phyloP scores from a whole-genome alignment of 1,140 invertebrate genomes.

The Nylanderia fulva region DNA sequence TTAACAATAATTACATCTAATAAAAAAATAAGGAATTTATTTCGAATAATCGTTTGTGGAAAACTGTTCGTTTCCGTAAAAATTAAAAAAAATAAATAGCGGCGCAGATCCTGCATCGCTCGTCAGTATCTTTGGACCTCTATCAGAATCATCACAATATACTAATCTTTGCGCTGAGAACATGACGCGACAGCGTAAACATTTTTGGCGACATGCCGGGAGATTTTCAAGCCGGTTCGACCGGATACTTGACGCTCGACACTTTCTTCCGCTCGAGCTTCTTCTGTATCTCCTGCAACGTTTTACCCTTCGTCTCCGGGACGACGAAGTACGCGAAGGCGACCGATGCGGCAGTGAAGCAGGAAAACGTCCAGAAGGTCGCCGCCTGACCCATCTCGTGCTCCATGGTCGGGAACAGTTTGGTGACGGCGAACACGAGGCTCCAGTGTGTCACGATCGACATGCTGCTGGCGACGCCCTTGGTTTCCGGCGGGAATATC shows the following conservation, averaged over 20 bases:
- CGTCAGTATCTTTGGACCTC: background rate
- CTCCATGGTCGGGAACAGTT: constrained; percentile 86
- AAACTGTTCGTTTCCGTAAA: background rate
- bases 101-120: too few species aligned
- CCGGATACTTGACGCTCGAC: constrained; percentile 9
- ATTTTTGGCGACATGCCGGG: background rate
- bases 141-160: background rate
- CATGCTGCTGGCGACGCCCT: constrained; percentile 88
- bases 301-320: constrained; percentile 93
- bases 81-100: too few species aligned
- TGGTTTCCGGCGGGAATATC: constrained; percentile 89
- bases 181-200: background rate
- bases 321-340: constrained; percentile 88
- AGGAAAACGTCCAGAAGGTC: constrained; percentile 88
- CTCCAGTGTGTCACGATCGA: constrained; percentile 86
- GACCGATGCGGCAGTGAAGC: constrained; percentile 84
- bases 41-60: background rate
- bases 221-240: constrained; percentile 45
- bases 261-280: constrained; percentile 83
- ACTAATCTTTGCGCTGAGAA: background rate
- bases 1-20: background rate
- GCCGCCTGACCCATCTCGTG: constrained; percentile 84
- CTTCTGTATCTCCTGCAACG: constrained; percentile 90
- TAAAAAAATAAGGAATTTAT: background rate
- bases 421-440: constrained; percentile 85